phyloP scores from a whole-genome alignment of 2,888 invertebrate species.

The Tetragonisca angustula region DNA sequence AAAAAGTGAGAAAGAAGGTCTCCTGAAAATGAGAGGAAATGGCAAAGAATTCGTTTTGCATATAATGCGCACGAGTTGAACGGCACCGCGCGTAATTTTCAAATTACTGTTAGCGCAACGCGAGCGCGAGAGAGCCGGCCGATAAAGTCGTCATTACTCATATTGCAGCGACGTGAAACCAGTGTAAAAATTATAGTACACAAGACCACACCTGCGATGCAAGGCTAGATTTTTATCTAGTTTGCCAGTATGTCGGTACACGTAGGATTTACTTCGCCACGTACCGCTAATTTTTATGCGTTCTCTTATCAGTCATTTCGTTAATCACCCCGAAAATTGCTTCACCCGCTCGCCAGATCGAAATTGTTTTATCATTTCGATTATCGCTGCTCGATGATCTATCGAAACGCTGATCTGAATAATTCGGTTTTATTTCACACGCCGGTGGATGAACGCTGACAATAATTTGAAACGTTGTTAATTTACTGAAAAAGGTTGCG shows the following conservation, averaged over 20 bases:
- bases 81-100: conserved; percentile 42
- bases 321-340: background rate
- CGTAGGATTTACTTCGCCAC: conserved; percentile 59
- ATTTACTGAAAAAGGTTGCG: conserved; percentile 6
- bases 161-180: conserved; percentile 48
- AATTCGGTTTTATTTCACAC: background rate
- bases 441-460: background rate
- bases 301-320: background rate
- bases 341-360: background rate
- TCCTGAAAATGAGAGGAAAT: background rate
- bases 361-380: background rate
- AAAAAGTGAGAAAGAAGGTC: background rate
- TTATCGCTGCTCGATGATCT: no score
- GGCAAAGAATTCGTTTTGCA: background rate
- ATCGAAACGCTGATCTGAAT: background rate
- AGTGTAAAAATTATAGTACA: conserved; percentile 60
- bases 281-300: conserved; percentile 20
- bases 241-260: conserved; percentile 46
- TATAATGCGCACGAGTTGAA: conserved; percentile 31
- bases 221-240: conserved; percentile 79
- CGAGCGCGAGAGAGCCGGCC: conserved; percentile 66
- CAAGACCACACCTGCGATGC: conserved; percentile 77
- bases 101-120: conserved; percentile 48
- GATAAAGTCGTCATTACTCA: conserved; percentile 74
- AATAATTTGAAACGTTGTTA: background rate